Conservation (phyloP, 64 coral and sea anemone genomes). For the Stichodactyla helianthus region DNA sequence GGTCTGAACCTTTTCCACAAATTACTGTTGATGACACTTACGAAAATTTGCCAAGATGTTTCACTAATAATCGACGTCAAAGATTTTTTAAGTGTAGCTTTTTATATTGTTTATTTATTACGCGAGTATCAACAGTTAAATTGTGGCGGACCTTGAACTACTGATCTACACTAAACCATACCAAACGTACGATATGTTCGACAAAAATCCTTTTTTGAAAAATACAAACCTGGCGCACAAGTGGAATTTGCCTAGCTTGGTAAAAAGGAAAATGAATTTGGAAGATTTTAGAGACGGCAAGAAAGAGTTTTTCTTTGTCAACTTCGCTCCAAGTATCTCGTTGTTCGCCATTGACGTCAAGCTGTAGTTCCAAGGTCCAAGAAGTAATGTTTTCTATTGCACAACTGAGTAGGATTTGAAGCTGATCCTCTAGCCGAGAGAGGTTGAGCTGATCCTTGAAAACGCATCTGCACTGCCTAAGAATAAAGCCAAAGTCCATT, state of each 20-base stretch:
- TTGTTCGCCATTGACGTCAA: background rate
- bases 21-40: background rate
- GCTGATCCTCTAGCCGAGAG: constrained; percentile 69
- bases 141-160: background rate
- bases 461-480: constrained; percentile 90
- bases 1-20: background rate
- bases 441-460: constrained; percentile 89
- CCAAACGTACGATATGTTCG: background rate
- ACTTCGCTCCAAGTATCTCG: constrained; percentile 43
- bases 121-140: background rate
- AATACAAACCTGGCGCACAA: constrained; percentile 73
- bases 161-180: background rate
- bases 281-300: constrained; percentile 67
- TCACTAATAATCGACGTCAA: background rate
- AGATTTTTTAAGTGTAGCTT: background rate
- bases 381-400: constrained; percentile 61
- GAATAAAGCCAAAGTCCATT: background rate
- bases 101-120: background rate
- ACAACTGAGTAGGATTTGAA: constrained; percentile 63
- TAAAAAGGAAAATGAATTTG: constrained; percentile 90
- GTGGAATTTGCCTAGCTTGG: constrained; percentile 75
- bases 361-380: constrained; percentile 24
- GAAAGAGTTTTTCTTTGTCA: constrained; percentile 75
- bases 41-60: background rate
- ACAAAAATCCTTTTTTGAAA: background rate